Conservation (phyloP, 2,113 vertebrate species). For the Rhipidura dahli region DNA sequence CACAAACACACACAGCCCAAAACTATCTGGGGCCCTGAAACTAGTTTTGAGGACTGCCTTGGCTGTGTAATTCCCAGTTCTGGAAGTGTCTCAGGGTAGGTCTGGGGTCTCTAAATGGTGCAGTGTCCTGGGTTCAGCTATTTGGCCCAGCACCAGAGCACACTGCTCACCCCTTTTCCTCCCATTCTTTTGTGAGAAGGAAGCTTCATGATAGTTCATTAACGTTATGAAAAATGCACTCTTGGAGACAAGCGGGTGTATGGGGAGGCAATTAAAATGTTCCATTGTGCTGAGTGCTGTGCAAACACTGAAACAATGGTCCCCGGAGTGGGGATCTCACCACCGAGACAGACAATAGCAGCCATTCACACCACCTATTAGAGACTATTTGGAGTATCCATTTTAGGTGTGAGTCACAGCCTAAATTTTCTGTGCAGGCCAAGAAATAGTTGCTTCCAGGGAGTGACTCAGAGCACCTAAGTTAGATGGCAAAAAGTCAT, state of each 20-base stretch:
- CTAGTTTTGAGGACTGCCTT: neutral
- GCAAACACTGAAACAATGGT: conserved; percentile 21
- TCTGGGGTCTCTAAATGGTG: neutral
- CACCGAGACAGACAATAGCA: conserved; percentile 17
- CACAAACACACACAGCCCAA: neutral
- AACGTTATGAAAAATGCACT: neutral
- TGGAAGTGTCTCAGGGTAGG: too few relatives aligned
- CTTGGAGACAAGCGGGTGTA: neutral
- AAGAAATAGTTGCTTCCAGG: conserved; percentile 1
- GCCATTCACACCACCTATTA: conserved; percentile 24
- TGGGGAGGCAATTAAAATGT: conserved; percentile 27
- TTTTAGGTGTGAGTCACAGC: conserved; percentile 30
- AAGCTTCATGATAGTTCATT: neutral
- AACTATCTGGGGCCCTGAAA: neutral
- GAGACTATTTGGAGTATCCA: neutral
- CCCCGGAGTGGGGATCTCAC: neutral
- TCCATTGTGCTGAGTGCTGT: neutral
- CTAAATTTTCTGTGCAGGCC: neutral
- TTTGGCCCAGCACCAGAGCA: neutral
- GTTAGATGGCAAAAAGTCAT: neutral
- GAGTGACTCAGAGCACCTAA: conserved; percentile 39
- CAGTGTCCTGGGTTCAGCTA: neutral
- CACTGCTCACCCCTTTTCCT: neutral
- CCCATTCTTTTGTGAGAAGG: neutral
- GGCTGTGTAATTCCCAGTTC: neutral